Conservation (phyloP, 1,140 invertebrate species). For the Hormaphis cornu region DNA sequence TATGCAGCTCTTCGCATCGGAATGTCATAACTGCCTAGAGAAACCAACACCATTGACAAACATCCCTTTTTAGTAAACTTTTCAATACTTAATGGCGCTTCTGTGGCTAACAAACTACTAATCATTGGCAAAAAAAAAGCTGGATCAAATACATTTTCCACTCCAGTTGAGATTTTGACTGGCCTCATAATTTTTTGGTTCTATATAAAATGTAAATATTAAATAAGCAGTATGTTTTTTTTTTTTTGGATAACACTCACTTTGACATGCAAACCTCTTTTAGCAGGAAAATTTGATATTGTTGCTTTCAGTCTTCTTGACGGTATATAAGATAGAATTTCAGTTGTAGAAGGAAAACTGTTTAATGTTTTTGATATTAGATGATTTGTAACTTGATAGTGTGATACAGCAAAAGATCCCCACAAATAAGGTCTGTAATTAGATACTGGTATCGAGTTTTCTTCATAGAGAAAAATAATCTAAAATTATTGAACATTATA, state of each 20-base stretch:
- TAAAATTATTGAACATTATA: constrained; percentile 34
- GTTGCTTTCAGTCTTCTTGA: constrained; percentile 11
- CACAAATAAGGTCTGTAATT: constrained; percentile 68
- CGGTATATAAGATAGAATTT: constrained; percentile 19
- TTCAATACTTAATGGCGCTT: constrained; percentile 54
- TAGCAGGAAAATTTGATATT: constrained; percentile 7
- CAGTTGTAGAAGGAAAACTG: constrained; percentile 17
- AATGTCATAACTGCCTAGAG: constrained; percentile 51
- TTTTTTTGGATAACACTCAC: not conserved
- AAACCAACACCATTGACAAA: constrained; percentile 54
- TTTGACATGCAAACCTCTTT: not conserved
- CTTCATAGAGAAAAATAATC: constrained; percentile 56
- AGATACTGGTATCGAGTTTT: constrained; percentile 49
- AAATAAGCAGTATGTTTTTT: too few species aligned
- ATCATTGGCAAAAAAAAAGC: constrained; percentile 61
- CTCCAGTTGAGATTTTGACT: too few species aligned
- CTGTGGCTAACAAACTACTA: constrained; percentile 52
- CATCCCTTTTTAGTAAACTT: constrained; percentile 53
- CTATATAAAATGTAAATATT: not conserved
- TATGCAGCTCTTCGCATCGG: constrained; percentile 54
- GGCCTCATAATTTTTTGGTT: not conserved
- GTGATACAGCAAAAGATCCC: constrained; percentile 62
- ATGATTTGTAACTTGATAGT: constrained; percentile 46
- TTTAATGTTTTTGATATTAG: constrained; percentile 9
- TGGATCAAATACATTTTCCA: constrained; percentile 67